Base-by-base conservation (phyloP, 1,140 invertebrate genomes). In the Colletes latitarsis region DNA sequence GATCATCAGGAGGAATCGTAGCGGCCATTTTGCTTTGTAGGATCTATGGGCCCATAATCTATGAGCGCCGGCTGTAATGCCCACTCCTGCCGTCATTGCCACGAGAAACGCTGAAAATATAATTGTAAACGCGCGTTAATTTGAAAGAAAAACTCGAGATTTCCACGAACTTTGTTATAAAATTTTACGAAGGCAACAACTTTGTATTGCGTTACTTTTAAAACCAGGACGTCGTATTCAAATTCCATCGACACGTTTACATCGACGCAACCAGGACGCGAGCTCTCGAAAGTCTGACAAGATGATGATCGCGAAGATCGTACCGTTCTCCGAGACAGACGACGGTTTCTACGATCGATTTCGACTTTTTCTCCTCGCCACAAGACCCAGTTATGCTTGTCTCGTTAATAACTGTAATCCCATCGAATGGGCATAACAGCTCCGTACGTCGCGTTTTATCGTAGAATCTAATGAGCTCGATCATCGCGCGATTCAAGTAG, bases 51-150 rank as follows among this genome's bases (percentile, higher is more conserved):
- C 95, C 98, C 98, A 99, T 12, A 98, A 93, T 77, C 98, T 93
- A 89, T 99, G 98, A 4, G 97, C 97, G 10, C 98, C 98, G 0
- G 97, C 98, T 14, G 98, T 98, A 30, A 98, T 95, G 0, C 97
- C 96, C 73, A 97, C 82, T 1, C 94, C 96, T 2, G 94, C 93
- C 21, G 93, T 79, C 0, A 82, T 41, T 0, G 93, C 93, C 2
- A 94, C 10, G 0, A 88, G 10, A 0, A 92, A 4, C 39, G 62
- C 93, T 94, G 79, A 58, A 92, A 89, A 74, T 60, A 30, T 41
- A 0, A 64, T 58, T 63, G 12, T 21, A 43, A 43, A 43, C 43
- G 6, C 43, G 43, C 43, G 43, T 43, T 43, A 43, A 49, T 12
- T 46, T 46, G 43, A 46, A 46, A 46, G 30, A 2, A 43, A 9